These are phyloP conservation scores for Anticlea derivata DNA, from an alignment of 2,888 invertebrate species.

Conservation along the genomic window DNA sequence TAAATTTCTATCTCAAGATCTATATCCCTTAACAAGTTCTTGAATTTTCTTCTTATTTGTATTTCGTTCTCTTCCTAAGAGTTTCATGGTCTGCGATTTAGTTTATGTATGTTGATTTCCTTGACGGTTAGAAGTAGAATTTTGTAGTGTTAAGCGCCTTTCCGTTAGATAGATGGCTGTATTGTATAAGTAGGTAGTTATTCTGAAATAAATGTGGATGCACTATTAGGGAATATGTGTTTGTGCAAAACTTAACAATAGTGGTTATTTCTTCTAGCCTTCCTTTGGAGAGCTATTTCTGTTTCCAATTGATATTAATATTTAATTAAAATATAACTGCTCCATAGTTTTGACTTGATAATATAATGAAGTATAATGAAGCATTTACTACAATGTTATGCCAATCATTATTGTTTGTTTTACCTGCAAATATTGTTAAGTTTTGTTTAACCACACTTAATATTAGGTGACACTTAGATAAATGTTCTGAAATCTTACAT, in stretches of 20 bases:
- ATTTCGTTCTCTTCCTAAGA: background rate
- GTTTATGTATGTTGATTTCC: conserved; percentile 40
- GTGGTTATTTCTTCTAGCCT: too few relatives aligned
- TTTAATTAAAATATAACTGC: too few relatives aligned
- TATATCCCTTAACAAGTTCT: background rate
- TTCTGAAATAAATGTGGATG: conserved; percentile 67
- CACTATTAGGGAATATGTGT: conserved; percentile 56
- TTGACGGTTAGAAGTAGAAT: conserved; percentile 49
- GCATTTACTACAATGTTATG: too few relatives aligned
- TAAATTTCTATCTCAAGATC: conserved; percentile 16
- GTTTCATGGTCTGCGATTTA: conserved; percentile 45
- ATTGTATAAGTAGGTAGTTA: conserved; percentile 57
- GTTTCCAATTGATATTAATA: too few relatives aligned
- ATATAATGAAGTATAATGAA: too few relatives aligned
- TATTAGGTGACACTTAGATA: conserved; percentile 63
- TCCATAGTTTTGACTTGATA: too few relatives aligned
- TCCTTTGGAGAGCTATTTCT: too few relatives aligned
- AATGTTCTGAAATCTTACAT: conserved; percentile 58
- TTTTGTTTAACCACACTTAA: conserved; percentile 45
- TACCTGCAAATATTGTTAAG: conserved; percentile 36
- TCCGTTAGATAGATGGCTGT: conserved; percentile 68
- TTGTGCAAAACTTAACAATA: conserved; percentile 42
- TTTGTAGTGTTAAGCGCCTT: conserved; percentile 59
- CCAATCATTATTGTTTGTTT: background rate
- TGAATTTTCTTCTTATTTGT: background rate